Evolutionary conservation across 2,888 invertebrate genomes (phyloP), one percentile per base, ranked within the genome.

Genomic region (Lasioglossum lativentre): DNA sequence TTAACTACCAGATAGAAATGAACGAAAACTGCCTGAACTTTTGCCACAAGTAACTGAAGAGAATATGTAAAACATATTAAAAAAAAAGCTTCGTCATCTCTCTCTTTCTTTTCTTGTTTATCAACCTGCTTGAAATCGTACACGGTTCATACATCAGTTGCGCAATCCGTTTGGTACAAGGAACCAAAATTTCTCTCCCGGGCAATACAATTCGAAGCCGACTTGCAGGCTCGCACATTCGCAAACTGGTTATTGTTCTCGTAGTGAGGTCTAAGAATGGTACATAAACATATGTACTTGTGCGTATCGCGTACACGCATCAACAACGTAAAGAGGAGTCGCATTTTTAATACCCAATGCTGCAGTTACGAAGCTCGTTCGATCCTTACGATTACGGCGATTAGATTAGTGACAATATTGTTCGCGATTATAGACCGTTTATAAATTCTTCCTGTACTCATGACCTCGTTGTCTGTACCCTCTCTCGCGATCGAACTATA

Each of bases 51-150:
- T 40, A 70, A 70, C 38, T 5, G 40, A 70, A 30, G 10, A 23
- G 30, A 75, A 42, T 14, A 23, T 30, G 40, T 30, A 3, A 66
- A 75, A 74, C 45, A n/a, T 56, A 59, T 40, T 70, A 38, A 38
- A 74, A 74, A 47, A 52, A 47, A 12, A 45, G 27, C 63, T 40
- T 52, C 45, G 72, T 66, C 72, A 63, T 71, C 34, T 68, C 47
- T 56, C 45, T 76, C 14, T 83, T 75, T 82, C 38, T 79, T 45
- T 68, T 63, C 59, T 68, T 47, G 38, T 72, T 34, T 74, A 73
- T 78, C 52, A 75, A 16, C 71, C 34, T 73, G 42, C 8, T 56
- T 16, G 34, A 4, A 63, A 71, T 74, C 71, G 63, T 75, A 78
- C 78, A 78, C 47, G 73, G 16, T 82, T n/a, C 14, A 52, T 76